phyloP scores from a whole-genome alignment of 2,888 invertebrate genomes.

The Rhagium mordax region DNA sequence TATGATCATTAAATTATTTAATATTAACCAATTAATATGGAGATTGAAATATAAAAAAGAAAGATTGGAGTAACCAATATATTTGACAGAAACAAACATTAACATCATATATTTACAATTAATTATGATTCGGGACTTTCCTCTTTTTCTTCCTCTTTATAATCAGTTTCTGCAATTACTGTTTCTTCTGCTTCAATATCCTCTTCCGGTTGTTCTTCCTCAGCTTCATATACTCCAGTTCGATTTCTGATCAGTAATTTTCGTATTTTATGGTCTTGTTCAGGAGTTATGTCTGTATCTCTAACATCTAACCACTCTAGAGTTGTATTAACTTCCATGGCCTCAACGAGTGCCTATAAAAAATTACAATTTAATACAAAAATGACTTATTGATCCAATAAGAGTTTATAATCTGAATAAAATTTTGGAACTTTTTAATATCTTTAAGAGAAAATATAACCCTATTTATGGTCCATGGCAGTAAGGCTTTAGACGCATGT shows the following conservation, averaged over 20 bases:
- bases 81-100: not conserved
- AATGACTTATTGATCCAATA: too few relatives aligned
- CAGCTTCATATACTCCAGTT: conserved; percentile 43
- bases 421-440: too few relatives aligned
- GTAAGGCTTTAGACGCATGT: too few relatives aligned
- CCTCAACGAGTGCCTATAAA: conserved; percentile 53
- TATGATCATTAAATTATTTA: too few relatives aligned
- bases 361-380: too few relatives aligned
- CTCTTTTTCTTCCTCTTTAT: not conserved
- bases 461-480: too few relatives aligned
- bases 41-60: too few relatives aligned
- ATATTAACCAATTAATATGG: too few relatives aligned
- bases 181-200: conserved; percentile 38
- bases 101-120: not conserved
- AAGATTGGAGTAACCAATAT: not conserved
- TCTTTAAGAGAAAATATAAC: too few relatives aligned
- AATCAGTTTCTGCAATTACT: not conserved
- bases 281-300: conserved; percentile 71
- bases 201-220: conserved; percentile 17
- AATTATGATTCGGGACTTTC: not conserved
- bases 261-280: conserved; percentile 69
- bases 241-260: conserved; percentile 71
- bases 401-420: too few relatives aligned
- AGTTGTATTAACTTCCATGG: conserved; percentile 56
- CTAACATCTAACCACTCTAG: conserved; percentile 63